Evolutionary conservation across 2,113 vertebrate species (phyloP).

Genomic region (Lamprologus ornatipinnis): DNA sequence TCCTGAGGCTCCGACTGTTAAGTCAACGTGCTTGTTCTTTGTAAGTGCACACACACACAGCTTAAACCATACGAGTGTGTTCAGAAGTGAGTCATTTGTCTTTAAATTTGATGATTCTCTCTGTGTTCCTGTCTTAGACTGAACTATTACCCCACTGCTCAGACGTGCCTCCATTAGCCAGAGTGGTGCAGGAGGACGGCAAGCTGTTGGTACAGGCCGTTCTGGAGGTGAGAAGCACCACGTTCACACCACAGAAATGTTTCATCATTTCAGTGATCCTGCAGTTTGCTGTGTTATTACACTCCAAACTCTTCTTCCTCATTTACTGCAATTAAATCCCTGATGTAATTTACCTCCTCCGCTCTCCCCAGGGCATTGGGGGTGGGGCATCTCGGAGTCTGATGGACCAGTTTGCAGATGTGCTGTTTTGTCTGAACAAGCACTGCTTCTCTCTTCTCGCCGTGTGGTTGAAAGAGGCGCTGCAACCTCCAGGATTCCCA

Average conservation of each 20-base stretch:
- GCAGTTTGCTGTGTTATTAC: background rate
- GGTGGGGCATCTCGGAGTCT: constrained; percentile 92
- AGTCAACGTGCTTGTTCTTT: constrained; percentile 94
- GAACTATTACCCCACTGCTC: constrained; percentile 90
- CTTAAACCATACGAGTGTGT: background rate
- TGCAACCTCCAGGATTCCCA: constrained; percentile 90
- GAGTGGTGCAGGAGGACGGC: constrained; percentile 87
- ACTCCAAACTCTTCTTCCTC: background rate
- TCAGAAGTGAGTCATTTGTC: background rate
- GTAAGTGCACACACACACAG: constrained; percentile 71
- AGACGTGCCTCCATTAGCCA: constrained; percentile 84
- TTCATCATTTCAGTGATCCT: background rate
- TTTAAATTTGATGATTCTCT: background rate
- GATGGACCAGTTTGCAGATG: constrained; percentile 97
- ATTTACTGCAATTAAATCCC: background rate
- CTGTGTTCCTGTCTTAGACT: constrained; percentile 71
- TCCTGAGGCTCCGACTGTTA: constrained; percentile 94
- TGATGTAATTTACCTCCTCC: background rate
- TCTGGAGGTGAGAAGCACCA: constrained; percentile 80
- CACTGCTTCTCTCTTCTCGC: constrained; percentile 90
- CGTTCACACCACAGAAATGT: background rate
- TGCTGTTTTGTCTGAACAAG: constrained; percentile 94
- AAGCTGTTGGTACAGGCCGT: constrained; percentile 87
- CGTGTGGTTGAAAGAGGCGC: constrained; percentile 90
- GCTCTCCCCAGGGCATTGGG: constrained; percentile 79